Evolutionary conservation across 2,888 invertebrate species (phyloP), one percentile per base, ranked within the genome.

Genomic region (Drosophila macrospina): DNA sequence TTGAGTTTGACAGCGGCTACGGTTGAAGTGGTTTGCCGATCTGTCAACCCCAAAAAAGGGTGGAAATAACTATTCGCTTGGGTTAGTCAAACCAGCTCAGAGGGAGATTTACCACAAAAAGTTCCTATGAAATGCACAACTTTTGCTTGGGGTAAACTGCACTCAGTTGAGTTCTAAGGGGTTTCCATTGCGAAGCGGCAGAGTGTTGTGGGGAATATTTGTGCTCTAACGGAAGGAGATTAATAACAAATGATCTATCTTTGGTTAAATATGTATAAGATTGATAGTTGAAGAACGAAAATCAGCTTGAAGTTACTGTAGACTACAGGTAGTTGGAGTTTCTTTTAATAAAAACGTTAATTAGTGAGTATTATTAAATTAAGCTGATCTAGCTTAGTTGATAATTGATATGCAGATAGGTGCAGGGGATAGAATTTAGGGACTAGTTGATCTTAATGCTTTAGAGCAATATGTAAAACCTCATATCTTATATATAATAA

Each of bases 11-110:
- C 72, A 69, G 60, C 59, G 69, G 64, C 66, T 55, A 70, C 63
- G 78, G 74, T 64, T 78, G 69, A 64, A 71, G 87, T 84, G 73
- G 74, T 72, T 74, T 68, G 67, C 64, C 74, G 81, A 81, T 87
- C 81, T 81, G 67, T 81, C 81, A 69, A 62, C 51, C 34, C 32
- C 30, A 30, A 55, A 54, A 52, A 73, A 52, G 69, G 73, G 87
- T 80, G 68, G 73, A 69, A 67, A 66, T 51, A 70, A 54, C 69
- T 57, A 52, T 37, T 36, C 51, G 56, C 57, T 45, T 45, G 26
- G 47, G 16, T 55, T 59, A 57, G 36, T 37, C 50, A 56, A 52
- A 42, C 32, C 52, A 47, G 57, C 52, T 64, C 34, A 50, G 64
- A 55, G 71, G 39, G 50, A 54, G 39, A 45, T 48, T 71, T 52